Evolutionary conservation across 2,113 vertebrate species (phyloP), one percentile per base, ranked within the genome.

Genomic region (Podarcis raffonei): DNA sequence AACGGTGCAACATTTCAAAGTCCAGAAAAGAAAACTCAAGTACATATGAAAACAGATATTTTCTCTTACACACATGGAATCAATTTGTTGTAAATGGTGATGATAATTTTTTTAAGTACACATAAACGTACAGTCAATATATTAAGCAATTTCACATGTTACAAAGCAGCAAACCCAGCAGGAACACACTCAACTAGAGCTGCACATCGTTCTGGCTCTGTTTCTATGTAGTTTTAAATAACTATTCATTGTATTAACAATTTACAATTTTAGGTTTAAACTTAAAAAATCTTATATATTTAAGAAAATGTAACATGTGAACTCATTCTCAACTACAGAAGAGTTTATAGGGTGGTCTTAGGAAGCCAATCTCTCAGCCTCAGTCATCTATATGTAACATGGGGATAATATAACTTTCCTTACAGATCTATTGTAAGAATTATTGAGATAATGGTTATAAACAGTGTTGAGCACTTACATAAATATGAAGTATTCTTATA

Each of bases 1-100:
- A 92, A 89, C 92, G 83, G 6, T 59, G 82, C 90, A 91, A 92
- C 68, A 39, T 90, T 82, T 90, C 32, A 57, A 32, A 84, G 86
- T 66, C 62, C 81, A 93, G 69, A 94, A 85, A 86, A 62, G 69
- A 37, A 92, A 94, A 94, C 93, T 84, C 66, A 93, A 85, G 77
- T 90, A 39, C 20, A 79, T 83, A 22, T 87, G 53, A 95, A 89
- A 93, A 77, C n/a, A 92, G 18, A 85, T 62, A 81, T 84, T 92
- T 94, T 94, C 66, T 94, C 89, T 88, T 92, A 72, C 12, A 6
- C 65, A 65, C 92, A 85, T 83, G 8, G 87, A 87, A 91, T 42
- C 42, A 25, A 35, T 95, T 85, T 92, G 86, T 66, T 92, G 83
- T 92, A 91, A 94, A 80, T 42, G 13, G 48, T 12, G 48, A 53